Conservation (phyloP, 2,797 vertebrate genomes). For the Enteromius fasciolatus region DNA sequence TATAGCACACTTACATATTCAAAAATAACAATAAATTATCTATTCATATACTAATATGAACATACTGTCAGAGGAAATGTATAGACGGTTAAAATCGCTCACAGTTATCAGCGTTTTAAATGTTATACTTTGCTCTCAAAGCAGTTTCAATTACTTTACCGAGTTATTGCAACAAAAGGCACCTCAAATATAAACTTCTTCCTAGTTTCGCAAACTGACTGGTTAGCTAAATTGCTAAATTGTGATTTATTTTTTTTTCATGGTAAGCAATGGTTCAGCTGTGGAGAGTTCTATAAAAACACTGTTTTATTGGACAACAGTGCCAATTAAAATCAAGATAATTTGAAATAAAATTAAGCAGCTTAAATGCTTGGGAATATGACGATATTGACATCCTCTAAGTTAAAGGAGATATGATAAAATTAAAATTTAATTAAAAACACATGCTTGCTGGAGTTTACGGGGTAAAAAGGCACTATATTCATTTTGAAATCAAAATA, state of each 20-base stretch:
- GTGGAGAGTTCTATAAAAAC: slow-evolving; percentile 28
- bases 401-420: background rate
- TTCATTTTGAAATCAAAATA: slow-evolving; percentile 54
- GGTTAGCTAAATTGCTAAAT: slow-evolving; percentile 42
- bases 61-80: background rate
- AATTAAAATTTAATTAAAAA: background rate
- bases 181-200: background rate
- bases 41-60: slow-evolving; percentile 8
- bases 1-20: slow-evolving; percentile 3
- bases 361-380: background rate
- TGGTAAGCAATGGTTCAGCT: slow-evolving; percentile 63
- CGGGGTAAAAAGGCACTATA: background rate
- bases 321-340: slow-evolving; percentile 39
- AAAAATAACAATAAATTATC: background rate
- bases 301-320: slow-evolving; percentile 51
- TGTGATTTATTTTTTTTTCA: slow-evolving; percentile 25
- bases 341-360: too few relatives aligned
- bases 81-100: background rate
- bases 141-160: background rate
- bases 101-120: slow-evolving; percentile 4
- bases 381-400: background rate
- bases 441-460: background rate
- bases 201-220: background rate
- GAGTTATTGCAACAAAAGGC: background rate
- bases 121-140: slow-evolving; percentile 9